These are phyloP conservation scores for Phrynosoma platyrhinos DNA, from an alignment of 2,113 vertebrate species.

Conservation along the genomic window DNA sequence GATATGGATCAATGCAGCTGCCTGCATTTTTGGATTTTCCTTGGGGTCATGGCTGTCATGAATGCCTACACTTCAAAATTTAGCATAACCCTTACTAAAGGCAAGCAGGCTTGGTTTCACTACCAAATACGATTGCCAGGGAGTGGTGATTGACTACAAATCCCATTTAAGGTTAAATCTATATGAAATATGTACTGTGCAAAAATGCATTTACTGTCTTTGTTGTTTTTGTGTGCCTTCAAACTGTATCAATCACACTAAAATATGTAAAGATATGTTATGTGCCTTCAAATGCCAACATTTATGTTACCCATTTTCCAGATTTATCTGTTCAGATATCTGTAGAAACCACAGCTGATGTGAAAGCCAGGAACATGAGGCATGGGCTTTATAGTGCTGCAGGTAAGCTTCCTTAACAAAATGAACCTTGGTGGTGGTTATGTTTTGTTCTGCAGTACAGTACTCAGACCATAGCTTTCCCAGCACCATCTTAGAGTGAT, in stretches of 20 bases:
- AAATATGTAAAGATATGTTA: fast-evolving
- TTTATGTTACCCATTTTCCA: conserved; percentile 38
- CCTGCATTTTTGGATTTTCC: background rate
- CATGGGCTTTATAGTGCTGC: conserved; percentile 76
- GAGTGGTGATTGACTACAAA: background rate
- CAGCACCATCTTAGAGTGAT: no score
- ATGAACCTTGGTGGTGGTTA: background rate
- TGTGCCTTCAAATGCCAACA: background rate
- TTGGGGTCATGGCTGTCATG: background rate
- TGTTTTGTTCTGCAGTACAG: no score
- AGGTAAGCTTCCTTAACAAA: conserved; percentile 73
- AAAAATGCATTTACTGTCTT: background rate
- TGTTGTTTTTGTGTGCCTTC: background rate
- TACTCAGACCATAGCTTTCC: no score
- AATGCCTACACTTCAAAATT: background rate
- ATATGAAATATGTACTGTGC: background rate
- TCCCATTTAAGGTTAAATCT: background rate
- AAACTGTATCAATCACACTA: background rate
- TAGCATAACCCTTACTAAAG: background rate
- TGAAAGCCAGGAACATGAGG: conserved; percentile 91
- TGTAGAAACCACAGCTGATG: conserved; percentile 88
- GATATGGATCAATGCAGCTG: background rate
- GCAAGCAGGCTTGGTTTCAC: background rate
- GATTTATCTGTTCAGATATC: conserved; percentile 93
- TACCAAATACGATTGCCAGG: background rate